A percentile compares a stretch with the other conserved stretches of the same genome.
These are phyloP conservation scores for Xiphorhynchus erythropygius DNA, from an alignment of 2,797 vertebrate genomes.

Conservation along the genomic window DNA sequence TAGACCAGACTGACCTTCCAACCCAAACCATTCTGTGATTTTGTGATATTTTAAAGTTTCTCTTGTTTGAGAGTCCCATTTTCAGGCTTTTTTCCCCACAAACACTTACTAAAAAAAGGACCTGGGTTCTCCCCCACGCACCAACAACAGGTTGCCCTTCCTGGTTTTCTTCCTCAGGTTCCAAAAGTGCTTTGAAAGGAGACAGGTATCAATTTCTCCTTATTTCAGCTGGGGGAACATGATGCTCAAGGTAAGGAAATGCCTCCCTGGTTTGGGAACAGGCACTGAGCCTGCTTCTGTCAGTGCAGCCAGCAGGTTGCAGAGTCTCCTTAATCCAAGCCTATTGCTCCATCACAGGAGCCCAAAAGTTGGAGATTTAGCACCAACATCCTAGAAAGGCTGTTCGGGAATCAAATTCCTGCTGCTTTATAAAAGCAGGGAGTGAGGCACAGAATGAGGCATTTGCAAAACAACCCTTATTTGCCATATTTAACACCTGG, in stretches of 20 bases:
- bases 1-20: not conserved
- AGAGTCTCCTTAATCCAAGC: not conserved
- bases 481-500: not conserved
- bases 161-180: not conserved
- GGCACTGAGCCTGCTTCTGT: not conserved
- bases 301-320: not conserved
- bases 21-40: not conserved
- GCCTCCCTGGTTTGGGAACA: rapidly evolving
- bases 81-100: not conserved
- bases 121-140: rapidly evolving
- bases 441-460: not conserved
- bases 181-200: not conserved
- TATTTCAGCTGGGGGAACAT: not conserved
- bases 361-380: not conserved
- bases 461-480: rapidly evolving
- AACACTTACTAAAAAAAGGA: not conserved
- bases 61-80: not conserved
- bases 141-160: not conserved
- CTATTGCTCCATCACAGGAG: too few species aligned
- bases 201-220: not conserved
- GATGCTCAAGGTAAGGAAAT: not conserved
- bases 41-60: not conserved
- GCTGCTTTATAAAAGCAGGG: not conserved
- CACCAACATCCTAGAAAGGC: not conserved
- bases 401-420: not conserved